phyloP scores from a whole-genome alignment of 30 jellyfish, hydroid and myxozoan genomes.

The Rhopilema esculentum region DNA sequence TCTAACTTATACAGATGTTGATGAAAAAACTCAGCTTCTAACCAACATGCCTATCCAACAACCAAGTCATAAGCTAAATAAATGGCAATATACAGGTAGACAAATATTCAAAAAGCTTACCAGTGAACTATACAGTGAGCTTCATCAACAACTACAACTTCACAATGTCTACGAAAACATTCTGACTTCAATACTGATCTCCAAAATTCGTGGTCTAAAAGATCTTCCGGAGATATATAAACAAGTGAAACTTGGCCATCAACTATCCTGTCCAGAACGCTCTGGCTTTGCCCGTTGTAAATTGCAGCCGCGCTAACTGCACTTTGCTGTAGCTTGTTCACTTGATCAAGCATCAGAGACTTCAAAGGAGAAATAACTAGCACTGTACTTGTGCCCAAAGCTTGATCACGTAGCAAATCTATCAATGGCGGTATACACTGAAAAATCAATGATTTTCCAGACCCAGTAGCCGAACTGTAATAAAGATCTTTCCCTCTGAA shows the following conservation, averaged over 20 bases:
- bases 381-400: slow-evolving; percentile 3
- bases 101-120: slow-evolving; percentile 6
- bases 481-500: slow-evolving; percentile 24
- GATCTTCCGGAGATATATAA: slow-evolving; percentile 32
- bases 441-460: slow-evolving; percentile 18
- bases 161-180: slow-evolving; percentile 18
- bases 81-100: neutral
- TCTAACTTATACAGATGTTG: neutral
- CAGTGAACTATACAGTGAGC: slow-evolving; percentile 56
- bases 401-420: slow-evolving; percentile 34
- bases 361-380: slow-evolving; percentile 50
- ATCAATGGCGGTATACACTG: slow-evolving; percentile 46
- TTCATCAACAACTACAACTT: slow-evolving; percentile 39
- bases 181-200: slow-evolving; percentile 5
- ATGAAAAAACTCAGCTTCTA: neutral
- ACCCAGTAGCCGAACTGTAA: slow-evolving; percentile 31
- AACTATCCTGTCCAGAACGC: slow-evolving; percentile 1
- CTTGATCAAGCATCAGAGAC: slow-evolving; percentile 48
- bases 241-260: slow-evolving; percentile 17
- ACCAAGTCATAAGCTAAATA: neutral
- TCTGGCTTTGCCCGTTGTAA: slow-evolving; percentile 8
- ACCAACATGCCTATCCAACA: neutral
- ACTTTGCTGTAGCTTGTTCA: slow-evolving; percentile 16
- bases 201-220: slow-evolving; percentile 35
- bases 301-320: slow-evolving; percentile 41